phyloP scores from a whole-genome alignment of 2,797 vertebrate species.

The Onychomys torridus region DNA sequence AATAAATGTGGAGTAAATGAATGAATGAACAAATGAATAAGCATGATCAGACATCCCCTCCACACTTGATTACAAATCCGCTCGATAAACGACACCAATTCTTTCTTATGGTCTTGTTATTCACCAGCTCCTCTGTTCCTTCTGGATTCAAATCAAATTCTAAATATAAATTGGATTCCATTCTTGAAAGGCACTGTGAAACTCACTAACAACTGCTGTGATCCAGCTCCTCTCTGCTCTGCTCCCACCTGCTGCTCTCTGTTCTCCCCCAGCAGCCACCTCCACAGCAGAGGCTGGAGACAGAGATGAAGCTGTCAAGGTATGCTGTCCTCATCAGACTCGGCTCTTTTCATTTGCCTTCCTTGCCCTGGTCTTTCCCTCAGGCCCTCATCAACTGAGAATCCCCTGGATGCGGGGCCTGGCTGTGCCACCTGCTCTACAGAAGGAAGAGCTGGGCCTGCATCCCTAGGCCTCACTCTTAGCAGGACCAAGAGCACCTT shows the following conservation, averaged over 20 bases:
- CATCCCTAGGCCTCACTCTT: neutral
- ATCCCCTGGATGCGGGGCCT: neutral
- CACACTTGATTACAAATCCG: slow-evolving; percentile 66
- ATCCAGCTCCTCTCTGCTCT: slow-evolving; percentile 54
- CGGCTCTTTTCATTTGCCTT: neutral
- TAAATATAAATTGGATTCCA: slow-evolving; percentile 81
- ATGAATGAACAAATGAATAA: slow-evolving; percentile 63
- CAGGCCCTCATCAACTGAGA: neutral
- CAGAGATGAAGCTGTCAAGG: slow-evolving; percentile 19
- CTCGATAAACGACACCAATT: slow-evolving; percentile 67
- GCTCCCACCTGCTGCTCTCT: slow-evolving; percentile 20
- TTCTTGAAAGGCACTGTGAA: slow-evolving; percentile 78
- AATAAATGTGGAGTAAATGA: slow-evolving; percentile 22
- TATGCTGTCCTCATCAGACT: neutral
- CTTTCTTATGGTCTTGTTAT: slow-evolving; percentile 63
- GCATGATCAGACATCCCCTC: slow-evolving; percentile 48
- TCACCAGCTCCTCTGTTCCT: slow-evolving; percentile 64
- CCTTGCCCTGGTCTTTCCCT: neutral
- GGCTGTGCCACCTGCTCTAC: neutral
- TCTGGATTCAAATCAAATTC: slow-evolving; percentile 78
- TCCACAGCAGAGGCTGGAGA: neutral
- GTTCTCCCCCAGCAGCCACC: slow-evolving; percentile 24
- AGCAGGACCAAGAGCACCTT: neutral
- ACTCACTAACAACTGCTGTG: slow-evolving; percentile 75
- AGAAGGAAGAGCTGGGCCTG: neutral